Evolutionary conservation across 2,888 invertebrate species (phyloP).

Genomic region (Allacma fusca): DNA sequence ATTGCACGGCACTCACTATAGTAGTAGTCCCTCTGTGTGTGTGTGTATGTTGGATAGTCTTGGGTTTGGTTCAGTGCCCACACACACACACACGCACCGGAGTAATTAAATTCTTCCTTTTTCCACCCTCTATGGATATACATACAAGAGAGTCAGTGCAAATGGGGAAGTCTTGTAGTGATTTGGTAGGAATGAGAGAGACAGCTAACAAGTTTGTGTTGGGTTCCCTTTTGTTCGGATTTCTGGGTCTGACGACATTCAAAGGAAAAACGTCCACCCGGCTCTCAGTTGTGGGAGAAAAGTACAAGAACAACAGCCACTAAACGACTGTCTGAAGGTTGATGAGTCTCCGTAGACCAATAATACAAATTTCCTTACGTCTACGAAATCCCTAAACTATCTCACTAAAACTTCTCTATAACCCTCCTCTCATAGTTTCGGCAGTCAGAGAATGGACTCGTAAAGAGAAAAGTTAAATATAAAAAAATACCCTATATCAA

Average conservation of each 20-base stretch:
- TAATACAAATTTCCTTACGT: neutral
- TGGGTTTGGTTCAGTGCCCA: neutral
- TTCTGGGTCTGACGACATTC: neutral
- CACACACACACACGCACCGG: neutral
- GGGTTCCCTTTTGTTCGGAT: neutral
- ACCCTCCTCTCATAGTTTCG: too few species aligned
- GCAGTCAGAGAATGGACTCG: too few species aligned
- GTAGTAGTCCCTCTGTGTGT: too few species aligned
- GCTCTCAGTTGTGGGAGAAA: neutral
- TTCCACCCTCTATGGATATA: neutral
- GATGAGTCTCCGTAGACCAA: conserved; percentile 6
- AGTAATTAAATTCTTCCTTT: neutral
- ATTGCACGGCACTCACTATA: neutral
- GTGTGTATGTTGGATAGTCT: too few species aligned
- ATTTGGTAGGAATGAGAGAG: neutral
- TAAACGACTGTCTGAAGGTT: conserved; percentile 10
- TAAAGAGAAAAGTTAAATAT: too few species aligned
- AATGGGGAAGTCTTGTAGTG: neutral
- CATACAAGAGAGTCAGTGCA: neutral
- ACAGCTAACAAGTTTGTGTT: neutral
- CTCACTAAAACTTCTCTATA: too few species aligned
- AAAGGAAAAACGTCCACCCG: neutral
- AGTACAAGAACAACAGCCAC: conserved; percentile 1
- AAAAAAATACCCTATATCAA: too few species aligned
- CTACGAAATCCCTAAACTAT: too few species aligned